These are phyloP conservation scores for Aramus guarauna DNA, from an alignment of 2,113 vertebrate species.

Conservation along the genomic window DNA sequence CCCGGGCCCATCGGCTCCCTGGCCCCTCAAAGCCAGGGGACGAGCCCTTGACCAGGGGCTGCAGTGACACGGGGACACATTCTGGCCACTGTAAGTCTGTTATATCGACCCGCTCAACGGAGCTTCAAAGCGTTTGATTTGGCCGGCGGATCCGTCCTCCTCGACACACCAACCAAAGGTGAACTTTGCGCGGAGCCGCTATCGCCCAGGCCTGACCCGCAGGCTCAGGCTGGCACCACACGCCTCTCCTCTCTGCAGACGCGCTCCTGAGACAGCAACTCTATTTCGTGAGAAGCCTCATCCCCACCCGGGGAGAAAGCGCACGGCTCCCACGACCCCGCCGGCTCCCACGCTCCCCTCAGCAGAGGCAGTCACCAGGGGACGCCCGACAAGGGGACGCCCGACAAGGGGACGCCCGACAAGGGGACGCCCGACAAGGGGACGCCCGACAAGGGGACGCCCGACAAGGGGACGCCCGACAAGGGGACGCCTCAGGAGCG, in stretches of 20 bases:
- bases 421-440: no score
- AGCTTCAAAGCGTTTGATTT: neutral
- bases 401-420: no score
- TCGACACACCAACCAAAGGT: rapidly evolving
- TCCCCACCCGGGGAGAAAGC: no score
- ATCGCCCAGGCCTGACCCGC: neutral
- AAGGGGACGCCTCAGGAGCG: neutral
- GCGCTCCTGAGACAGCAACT: rapidly evolving
- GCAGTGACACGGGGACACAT: neutral
- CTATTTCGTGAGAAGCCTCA: neutral
- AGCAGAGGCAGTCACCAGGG: neutral
- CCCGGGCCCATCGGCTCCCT: neutral
- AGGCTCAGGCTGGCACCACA: neutral
- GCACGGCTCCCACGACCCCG: neutral
- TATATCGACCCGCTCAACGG: rapidly evolving
- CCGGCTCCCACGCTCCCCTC: neutral
- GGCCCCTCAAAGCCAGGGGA: neutral
- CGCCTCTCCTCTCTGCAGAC: rapidly evolving
- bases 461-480: no score
- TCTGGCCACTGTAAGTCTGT: rapidly evolving
- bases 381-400: no score
- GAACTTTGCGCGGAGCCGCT: neutral
- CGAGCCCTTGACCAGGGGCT: neutral
- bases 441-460: no score
- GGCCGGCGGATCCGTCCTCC: neutral